Conservation (phyloP, 2,797 vertebrate genomes). For the Macropus fuliginosus region DNA sequence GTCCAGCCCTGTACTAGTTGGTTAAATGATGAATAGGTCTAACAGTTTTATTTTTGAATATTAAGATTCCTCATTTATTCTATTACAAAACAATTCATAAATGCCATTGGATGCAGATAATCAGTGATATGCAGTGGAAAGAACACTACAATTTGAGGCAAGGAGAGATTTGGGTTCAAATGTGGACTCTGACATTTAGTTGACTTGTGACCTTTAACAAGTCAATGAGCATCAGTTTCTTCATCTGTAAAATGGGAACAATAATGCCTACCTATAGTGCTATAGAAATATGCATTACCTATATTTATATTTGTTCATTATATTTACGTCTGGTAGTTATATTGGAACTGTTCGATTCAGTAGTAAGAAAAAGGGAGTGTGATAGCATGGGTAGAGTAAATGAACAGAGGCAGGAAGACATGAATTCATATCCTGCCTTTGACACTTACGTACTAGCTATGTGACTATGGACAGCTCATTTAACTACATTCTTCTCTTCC, state of each 20-base stretch:
- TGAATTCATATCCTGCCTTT: background rate
- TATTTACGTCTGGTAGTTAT: background rate
- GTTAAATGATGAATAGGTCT: background rate
- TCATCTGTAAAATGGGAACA: slow-evolving; percentile 74
- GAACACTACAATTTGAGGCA: slow-evolving; percentile 1
- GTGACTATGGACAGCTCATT: background rate
- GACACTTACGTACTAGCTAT: background rate
- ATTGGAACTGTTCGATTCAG: background rate
- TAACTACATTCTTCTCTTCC: background rate
- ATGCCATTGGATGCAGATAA: background rate
- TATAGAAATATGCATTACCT: background rate
- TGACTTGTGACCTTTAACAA: background rate
- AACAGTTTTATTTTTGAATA: background rate
- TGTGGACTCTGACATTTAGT: slow-evolving; percentile 33
- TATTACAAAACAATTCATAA: background rate
- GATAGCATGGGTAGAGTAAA: background rate
- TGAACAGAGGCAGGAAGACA: background rate
- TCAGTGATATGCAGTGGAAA: background rate
- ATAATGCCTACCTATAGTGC: slow-evolving; percentile 26
- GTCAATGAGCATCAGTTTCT: slow-evolving; percentile 45
- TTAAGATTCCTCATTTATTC: background rate
- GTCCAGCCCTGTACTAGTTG: background rate
- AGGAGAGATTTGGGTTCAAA: slow-evolving; percentile 32
- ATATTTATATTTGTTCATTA: background rate
- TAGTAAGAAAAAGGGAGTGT: background rate